Percentiles rank a stretch among this genome's conserved stretches.
These are phyloP conservation scores for Philypnodon macrostomus DNA, from an alignment of 2,797 vertebrate genomes.

Conservation along the genomic window DNA sequence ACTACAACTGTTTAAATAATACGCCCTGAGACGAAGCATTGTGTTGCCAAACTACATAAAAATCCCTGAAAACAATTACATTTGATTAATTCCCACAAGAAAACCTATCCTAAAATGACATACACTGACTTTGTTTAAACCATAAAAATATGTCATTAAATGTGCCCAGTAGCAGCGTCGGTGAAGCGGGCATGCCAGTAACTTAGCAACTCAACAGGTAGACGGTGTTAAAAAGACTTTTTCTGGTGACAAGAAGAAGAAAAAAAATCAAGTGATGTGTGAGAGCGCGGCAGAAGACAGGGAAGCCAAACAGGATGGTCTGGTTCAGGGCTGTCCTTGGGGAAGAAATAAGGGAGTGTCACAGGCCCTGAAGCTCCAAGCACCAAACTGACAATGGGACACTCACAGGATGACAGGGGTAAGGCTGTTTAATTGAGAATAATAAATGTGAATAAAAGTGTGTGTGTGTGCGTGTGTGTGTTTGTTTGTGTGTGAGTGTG, in stretches of 20 bases:
- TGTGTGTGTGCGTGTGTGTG: slow-evolving; percentile 12
- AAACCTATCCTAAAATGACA: neutral
- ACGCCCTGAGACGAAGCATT: neutral
- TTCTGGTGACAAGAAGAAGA: slow-evolving; percentile 22
- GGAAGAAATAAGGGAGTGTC: slow-evolving; percentile 68
- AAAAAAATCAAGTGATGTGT: slow-evolving; percentile 6
- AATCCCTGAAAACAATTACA: neutral
- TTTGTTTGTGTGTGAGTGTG: neutral
- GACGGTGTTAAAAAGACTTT: slow-evolving; percentile 27
- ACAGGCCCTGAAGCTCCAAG: slow-evolving; percentile 39
- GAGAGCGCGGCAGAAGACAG: slow-evolving; percentile 20
- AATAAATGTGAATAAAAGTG: slow-evolving; percentile 12
- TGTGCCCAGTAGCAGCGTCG: too few relatives aligned
- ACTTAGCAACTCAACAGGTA: slow-evolving; percentile 14
- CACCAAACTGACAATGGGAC: slow-evolving; percentile 57
- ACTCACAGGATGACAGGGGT: slow-evolving; percentile 47
- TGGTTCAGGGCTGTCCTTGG: slow-evolving; percentile 66
- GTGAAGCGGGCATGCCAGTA: slow-evolving; percentile 3
- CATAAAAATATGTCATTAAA: slow-evolving; percentile 2
- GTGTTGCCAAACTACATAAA: neutral
- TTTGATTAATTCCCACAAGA: neutral
- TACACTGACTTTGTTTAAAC: neutral
- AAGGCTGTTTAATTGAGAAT: slow-evolving; percentile 29
- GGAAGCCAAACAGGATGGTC: slow-evolving; percentile 64
- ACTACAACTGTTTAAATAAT: too few relatives aligned